Evolutionary conservation across 2,113 vertebrate genomes (phyloP), one percentile per base, ranked within the genome.

Genomic region (Marcusenius ussheri): DNA sequence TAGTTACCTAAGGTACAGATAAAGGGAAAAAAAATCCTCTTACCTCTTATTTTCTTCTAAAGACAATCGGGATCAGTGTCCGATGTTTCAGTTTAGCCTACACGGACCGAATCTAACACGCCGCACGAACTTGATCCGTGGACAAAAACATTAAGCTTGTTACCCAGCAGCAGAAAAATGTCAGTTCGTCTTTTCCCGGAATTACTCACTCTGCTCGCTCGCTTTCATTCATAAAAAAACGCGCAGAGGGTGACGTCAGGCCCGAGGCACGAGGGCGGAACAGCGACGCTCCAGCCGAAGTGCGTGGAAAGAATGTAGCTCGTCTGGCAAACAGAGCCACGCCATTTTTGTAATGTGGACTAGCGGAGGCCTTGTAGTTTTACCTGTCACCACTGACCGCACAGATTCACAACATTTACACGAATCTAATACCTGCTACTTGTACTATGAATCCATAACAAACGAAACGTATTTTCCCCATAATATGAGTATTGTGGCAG

Each of bases 111-210:
- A 46, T 42, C 42, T 46, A 46, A 46, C 42, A 45, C 17, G 83
- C 6, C 45, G 39, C 17, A 21, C 83, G 83, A 47, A 84, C 42
- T 47, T 21, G 83, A 84, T 84, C 83, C 45, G 45, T 47, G 45
- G 83, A 84, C 45, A 47, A 47, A 46, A 84, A 84, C 45, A 47
- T 46, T 19, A 84, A 46, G 39, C 45, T 47, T 11, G 83, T 42
- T 47, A 24, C 45, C 46, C 50, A 89, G 24, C 91, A 93, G 94
- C 93, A 94, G 94, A 93, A 94, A 94, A 94, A 95, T 94, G 94
- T 95, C 94, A 95, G 94, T 94, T 95, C 95, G 95, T 95, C 95
- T 96, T 95, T 96, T 96, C 96, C 96, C 94, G 96, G 96, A 96
- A 96, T 96, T 95, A 95, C 95, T 96, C 94, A 91, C 93, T 80